Conservation (phyloP, 37 sponge, comb jelly and placozoan species). For the Bolinopsis microptera region DNA sequence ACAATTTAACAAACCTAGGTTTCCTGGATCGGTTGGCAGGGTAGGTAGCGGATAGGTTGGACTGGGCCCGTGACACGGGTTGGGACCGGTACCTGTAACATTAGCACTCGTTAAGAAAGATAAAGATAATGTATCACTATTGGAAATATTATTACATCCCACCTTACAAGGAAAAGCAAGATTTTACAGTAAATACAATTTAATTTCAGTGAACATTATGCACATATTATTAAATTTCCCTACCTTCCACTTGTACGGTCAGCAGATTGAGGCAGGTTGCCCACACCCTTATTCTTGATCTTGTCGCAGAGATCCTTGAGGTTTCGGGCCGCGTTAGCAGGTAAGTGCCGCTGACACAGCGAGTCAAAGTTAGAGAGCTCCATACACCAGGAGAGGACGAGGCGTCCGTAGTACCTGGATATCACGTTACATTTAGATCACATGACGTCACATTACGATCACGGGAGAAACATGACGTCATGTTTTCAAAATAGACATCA, state of each 20-base stretch:
- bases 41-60: slow-evolving; percentile 44
- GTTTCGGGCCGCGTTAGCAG: slow-evolving; percentile 14
- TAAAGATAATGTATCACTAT: too few relatives aligned
- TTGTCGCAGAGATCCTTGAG: slow-evolving; percentile 31
- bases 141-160: too few relatives aligned
- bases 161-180: too few relatives aligned
- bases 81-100: slow-evolving; percentile 13
- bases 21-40: background rate
- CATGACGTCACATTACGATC: too few relatives aligned
- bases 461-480: too few relatives aligned
- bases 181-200: too few relatives aligned
- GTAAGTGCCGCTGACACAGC: slow-evolving; percentile 25
- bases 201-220: too few relatives aligned
- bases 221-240: too few relatives aligned
- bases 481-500: too few relatives aligned
- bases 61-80: slow-evolving; percentile 15
- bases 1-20: background rate
- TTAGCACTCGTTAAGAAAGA: background rate
- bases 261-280: background rate
- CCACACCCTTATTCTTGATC: slow-evolving; percentile 13
- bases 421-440: background rate
- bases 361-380: slow-evolving; percentile 4
- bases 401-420: slow-evolving; percentile 54
- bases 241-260: slow-evolving; percentile 58
- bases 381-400: slow-evolving; percentile 21